Conservation (phyloP, 2,888 invertebrate species). For the Papilio demoleus region DNA sequence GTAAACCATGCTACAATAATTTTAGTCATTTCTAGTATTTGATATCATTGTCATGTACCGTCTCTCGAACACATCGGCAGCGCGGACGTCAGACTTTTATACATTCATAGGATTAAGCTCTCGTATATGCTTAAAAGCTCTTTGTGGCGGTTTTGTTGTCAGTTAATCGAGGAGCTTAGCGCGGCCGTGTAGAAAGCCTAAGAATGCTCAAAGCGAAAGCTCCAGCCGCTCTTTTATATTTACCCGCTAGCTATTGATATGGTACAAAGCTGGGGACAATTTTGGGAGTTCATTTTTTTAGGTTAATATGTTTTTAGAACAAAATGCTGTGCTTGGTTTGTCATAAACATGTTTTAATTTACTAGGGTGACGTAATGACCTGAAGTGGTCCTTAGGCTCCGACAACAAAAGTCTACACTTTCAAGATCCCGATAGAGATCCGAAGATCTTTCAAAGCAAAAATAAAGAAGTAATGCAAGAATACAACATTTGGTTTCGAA, state of each 20-base stretch:
- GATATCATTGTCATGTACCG: constrained; percentile 40
- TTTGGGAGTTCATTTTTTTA: background rate
- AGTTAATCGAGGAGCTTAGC: constrained; percentile 68
- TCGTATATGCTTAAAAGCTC: constrained; percentile 76
- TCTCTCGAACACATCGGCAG: constrained; percentile 43
- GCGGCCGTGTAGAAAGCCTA: constrained; percentile 63
- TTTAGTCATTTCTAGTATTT: constrained; percentile 11
- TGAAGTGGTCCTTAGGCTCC: no score
- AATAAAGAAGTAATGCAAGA: no score
- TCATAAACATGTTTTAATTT: no score
- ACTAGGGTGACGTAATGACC: no score
- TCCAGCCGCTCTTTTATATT: constrained; percentile 26
- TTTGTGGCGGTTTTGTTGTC: constrained; percentile 68
- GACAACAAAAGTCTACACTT: no score
- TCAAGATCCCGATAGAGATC: no score
- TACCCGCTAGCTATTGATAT: constrained; percentile 20
- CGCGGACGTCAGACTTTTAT: constrained; percentile 64
- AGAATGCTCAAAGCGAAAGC: constrained; percentile 55
- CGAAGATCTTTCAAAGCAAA: no score
- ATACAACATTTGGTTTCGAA: no score
- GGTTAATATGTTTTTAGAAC: background rate
- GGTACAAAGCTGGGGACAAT: background rate
- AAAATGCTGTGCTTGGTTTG: background rate
- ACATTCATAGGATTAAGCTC: constrained; percentile 77
- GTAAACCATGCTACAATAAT: background rate